phyloP scores from a whole-genome alignment of 1,140 invertebrate species.

The Macrobrachium nipponense region DNA sequence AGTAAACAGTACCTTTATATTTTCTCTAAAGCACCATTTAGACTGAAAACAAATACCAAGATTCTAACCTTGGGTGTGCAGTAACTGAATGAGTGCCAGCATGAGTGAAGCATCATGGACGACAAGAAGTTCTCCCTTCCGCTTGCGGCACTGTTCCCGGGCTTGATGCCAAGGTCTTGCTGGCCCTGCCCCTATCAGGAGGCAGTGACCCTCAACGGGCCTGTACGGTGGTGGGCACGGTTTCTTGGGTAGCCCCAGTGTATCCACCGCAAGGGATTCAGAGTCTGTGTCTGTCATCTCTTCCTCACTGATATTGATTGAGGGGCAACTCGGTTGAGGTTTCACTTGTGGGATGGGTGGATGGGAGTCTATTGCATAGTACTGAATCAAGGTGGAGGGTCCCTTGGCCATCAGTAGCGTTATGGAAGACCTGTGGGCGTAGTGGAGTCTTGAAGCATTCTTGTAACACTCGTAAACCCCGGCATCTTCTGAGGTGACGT shows the following conservation, averaged over 20 bases:
- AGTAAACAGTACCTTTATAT: not conserved
- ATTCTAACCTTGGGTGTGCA: conserved; percentile 36
- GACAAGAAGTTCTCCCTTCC: conserved; percentile 36
- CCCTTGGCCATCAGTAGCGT: conserved; percentile 42
- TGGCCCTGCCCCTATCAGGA: conserved; percentile 22
- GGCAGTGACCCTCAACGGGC: conserved; percentile 18
- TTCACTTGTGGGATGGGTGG: not conserved
- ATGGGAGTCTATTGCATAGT: conserved; percentile 36
- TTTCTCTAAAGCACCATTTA: not conserved
- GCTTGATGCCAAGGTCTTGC: conserved; percentile 38
- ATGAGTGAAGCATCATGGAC: conserved; percentile 32
- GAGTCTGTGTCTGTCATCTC: not conserved
- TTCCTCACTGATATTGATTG: not conserved
- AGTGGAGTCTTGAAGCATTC: conserved; percentile 23
- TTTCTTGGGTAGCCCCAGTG: not conserved
- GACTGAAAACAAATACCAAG: no score
- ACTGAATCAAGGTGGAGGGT: conserved; percentile 36
- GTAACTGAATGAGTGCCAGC: conserved; percentile 42
- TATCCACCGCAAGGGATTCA: not conserved
- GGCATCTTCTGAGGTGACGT: not conserved
- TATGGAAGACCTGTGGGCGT: conserved; percentile 22
- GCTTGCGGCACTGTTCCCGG: conserved; percentile 32
- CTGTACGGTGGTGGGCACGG: conserved; percentile 17
- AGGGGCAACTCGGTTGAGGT: not conserved
- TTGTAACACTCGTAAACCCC: conserved; percentile 31